Evolutionary conservation across 2,888 invertebrate species (phyloP).

Genomic region (Psylliodes chrysocephalus): DNA sequence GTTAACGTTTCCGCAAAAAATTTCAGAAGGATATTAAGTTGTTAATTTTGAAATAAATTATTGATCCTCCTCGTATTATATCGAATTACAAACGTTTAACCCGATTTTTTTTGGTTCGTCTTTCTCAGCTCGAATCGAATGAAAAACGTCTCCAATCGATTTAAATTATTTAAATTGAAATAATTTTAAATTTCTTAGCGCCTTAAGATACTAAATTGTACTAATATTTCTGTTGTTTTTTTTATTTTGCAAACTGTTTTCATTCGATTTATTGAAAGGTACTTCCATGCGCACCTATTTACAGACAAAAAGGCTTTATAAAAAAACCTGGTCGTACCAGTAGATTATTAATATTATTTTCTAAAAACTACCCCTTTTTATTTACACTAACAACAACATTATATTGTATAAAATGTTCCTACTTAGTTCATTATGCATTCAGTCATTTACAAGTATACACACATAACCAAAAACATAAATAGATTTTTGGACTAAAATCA

Average conservation of each 20-base stretch:
- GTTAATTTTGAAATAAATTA: conserved; percentile 11
- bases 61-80: conserved; percentile 3
- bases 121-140: conserved; percentile 32
- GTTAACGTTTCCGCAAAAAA: conserved; percentile 62
- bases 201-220: conserved; percentile 39
- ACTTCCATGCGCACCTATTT: conserved; percentile 41
- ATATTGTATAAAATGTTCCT: conserved; percentile 53
- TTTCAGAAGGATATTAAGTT: conserved; percentile 7
- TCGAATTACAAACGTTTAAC: conserved; percentile 44
- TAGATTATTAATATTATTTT: conserved; percentile 51
- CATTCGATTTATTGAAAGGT: conserved; percentile 22
- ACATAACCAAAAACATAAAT: conserved; percentile 30
- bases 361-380: conserved; percentile 48
- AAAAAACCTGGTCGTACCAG: conserved; percentile 59
- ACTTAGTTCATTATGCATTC: conserved; percentile 49
- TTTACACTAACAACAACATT: conserved; percentile 59
- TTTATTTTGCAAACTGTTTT: conserved; percentile 24
- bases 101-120: conserved; percentile 23
- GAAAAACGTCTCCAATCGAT: conserved; percentile 11
- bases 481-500: conserved; percentile 8
- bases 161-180: conserved; percentile 7
- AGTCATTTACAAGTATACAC: conserved; percentile 50
- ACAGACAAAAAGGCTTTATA: conserved; percentile 53
- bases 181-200: conserved; percentile 13
- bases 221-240: conserved; percentile 29